A percentile compares a stretch with the other conserved stretches of the same genome.
phyloP scores from a whole-genome alignment of 1,140 invertebrate species.

The Planococcus citri region DNA sequence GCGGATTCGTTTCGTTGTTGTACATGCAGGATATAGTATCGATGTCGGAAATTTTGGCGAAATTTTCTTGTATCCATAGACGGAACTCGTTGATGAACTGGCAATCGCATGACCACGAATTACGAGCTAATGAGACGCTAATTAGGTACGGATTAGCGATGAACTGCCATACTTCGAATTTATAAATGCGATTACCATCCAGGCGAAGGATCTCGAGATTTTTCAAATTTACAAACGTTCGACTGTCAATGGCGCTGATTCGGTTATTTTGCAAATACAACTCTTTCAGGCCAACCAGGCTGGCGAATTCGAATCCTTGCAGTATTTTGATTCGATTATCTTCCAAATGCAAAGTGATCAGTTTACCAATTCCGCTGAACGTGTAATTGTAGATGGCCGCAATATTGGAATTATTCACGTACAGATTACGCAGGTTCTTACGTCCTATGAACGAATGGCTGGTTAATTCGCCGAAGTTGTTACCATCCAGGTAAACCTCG shows the following conservation, averaged over 20 bases:
- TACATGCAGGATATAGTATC: conserved; percentile 30
- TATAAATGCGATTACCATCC: conserved; percentile 68
- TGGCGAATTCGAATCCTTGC: conserved; percentile 69
- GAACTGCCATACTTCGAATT: conserved; percentile 64
- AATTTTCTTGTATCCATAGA: conserved; percentile 58
- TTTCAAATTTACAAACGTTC: conserved; percentile 66
- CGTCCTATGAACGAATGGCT: conserved; percentile 83
- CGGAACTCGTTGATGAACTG: conserved; percentile 61
- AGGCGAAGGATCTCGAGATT: conserved; percentile 69
- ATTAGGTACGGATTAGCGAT: conserved; percentile 60
- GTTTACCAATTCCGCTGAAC: conserved; percentile 67
- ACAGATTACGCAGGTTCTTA: conserved; percentile 72
- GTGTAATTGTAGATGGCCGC: conserved; percentile 73
- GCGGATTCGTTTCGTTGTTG: conserved; percentile 33
- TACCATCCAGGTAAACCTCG: conserved; percentile 83
- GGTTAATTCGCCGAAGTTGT: conserved; percentile 70
- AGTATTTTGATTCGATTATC: conserved; percentile 68
- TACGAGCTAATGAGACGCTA: conserved; percentile 63
- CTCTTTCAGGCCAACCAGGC: conserved; percentile 63
- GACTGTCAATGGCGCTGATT: conserved; percentile 69
- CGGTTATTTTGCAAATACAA: conserved; percentile 78
- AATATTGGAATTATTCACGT: conserved; percentile 78
- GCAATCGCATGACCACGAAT: conserved; percentile 85
- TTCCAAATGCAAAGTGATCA: conserved; percentile 70
- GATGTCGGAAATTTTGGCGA: conserved; percentile 44